phyloP scores from a whole-genome alignment of 2,888 invertebrate species.

The Argyresthia albistria region DNA sequence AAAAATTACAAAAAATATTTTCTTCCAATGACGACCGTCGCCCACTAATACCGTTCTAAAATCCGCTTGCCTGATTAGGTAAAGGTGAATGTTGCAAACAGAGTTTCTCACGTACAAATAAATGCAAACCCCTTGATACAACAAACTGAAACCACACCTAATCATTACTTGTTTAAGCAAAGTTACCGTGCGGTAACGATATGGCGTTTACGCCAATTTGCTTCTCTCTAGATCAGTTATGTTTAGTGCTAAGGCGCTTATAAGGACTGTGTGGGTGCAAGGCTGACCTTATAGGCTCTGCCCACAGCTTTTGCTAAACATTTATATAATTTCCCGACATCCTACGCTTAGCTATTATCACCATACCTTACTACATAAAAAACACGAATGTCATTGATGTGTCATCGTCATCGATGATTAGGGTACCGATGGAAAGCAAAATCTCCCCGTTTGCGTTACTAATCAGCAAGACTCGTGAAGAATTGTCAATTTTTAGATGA shows the following conservation, averaged over 20 bases:
- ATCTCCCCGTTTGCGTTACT: too few relatives aligned
- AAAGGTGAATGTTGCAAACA: conserved; percentile 69
- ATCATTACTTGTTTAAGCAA: not conserved
- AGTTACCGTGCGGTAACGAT: not conserved
- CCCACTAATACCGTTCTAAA: conserved; percentile 62
- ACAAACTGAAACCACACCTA: conserved; percentile 14
- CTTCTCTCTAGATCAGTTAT: conserved; percentile 10
- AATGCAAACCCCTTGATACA: not conserved
- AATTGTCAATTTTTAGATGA: too few relatives aligned
- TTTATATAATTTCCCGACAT: conserved; percentile 61
- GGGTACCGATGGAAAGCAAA: too few relatives aligned
- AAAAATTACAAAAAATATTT: conserved; percentile 23
- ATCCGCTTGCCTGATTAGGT: conserved; percentile 68
- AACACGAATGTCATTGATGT: not conserved
- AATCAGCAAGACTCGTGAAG: too few relatives aligned
- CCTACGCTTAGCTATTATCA: conserved; percentile 42
- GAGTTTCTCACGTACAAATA: conserved; percentile 23
- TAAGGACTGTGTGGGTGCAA: conserved; percentile 68
- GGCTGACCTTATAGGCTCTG: conserved; percentile 67
- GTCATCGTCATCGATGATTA: too few relatives aligned
- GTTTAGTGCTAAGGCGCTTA: conserved; percentile 49
- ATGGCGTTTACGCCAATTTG: not conserved
- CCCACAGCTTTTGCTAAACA: conserved; percentile 57
- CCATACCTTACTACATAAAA: conserved; percentile 3
- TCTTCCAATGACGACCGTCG: conserved; percentile 39